Base-by-base conservation (phyloP, 2,888 invertebrate genomes). In the Cryptocheilus praepositus region DNA sequence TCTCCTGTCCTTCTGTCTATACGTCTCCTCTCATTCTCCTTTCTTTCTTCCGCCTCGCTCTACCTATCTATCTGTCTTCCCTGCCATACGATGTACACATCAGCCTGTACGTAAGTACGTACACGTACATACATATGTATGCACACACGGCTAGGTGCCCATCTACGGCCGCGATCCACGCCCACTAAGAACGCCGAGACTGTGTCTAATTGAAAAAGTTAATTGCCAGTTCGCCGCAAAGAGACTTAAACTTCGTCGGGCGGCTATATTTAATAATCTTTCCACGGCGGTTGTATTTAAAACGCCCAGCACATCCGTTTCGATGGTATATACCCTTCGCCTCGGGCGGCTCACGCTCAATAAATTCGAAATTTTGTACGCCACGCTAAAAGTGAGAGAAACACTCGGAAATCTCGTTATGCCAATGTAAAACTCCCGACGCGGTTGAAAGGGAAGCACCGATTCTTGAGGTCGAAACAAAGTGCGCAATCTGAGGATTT, bases 181-280 rank as follows among this genome's bases (percentile, higher is more conserved):
- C 67, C 68, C 76, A 67, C 58, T 44, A 68, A 67, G 72, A 76
- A 71, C 65, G 58, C 63, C 70, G 49, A 21, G 46, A 52, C 61
- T 70, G 66, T 72, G 67, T 71, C 74, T 72, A 73, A 77, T 77
- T 74, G 77, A 83, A 83, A 83, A 80, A 83, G 81, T 82, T 82
- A 81, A 82, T 83, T 77, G 77, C 75, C 71, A 70, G 74, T 69
- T 70, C 51, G 58, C 66, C 62, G 55, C 63, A 64, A 49, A 63
- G 61, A 25, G 60, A 67, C 67, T 77, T 74, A 52, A 73, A 77
- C 70, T 71, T 73, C 55, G 67, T 61, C 73, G 67, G 68, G 61
- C 63, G 61, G 61, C 64, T 53, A 72, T 77, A 70, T 71, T 80
- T 74, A 77, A 78, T 77, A 77, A 77, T 61, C 49, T 66, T 74